These are phyloP conservation scores for Thinocorus orbignyianus DNA, from an alignment of 2,113 vertebrate species.

Conservation along the genomic window DNA sequence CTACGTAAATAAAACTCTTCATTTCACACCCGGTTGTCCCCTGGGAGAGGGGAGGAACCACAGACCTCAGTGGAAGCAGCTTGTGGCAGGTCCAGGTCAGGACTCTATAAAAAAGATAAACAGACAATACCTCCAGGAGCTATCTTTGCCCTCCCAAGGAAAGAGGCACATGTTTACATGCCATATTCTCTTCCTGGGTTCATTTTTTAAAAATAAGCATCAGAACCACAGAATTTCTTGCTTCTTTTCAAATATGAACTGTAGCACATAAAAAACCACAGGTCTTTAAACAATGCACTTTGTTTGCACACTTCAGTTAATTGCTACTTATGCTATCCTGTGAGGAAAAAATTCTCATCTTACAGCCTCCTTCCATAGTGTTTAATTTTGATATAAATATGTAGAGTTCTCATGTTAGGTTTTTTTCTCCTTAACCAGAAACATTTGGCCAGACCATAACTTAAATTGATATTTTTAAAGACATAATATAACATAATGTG, in stretches of 20 bases:
- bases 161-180: neutral
- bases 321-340: neutral
- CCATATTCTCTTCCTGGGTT: neutral
- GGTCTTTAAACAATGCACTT: neutral
- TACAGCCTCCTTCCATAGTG: neutral
- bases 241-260: slow-evolving; percentile 5
- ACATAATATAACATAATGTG: neutral
- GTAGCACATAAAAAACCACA: neutral
- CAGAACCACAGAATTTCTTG: neutral
- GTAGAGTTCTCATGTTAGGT: neutral
- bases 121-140: neutral
- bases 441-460: slow-evolving; percentile 71
- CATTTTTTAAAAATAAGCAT: neutral
- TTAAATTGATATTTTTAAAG: slow-evolving; percentile 10
- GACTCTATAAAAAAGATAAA: neutral
- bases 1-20: neutral
- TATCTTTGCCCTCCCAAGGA: neutral
- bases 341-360: slow-evolving; percentile 32
- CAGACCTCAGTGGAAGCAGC: neutral
- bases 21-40: neutral
- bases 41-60: neutral
- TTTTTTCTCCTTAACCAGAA: neutral
- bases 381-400: slow-evolving; percentile 11
- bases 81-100: neutral
- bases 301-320: neutral